Evolutionary conservation across 2,113 vertebrate genomes (phyloP).

Genomic region (Carlito syrichta): DNA sequence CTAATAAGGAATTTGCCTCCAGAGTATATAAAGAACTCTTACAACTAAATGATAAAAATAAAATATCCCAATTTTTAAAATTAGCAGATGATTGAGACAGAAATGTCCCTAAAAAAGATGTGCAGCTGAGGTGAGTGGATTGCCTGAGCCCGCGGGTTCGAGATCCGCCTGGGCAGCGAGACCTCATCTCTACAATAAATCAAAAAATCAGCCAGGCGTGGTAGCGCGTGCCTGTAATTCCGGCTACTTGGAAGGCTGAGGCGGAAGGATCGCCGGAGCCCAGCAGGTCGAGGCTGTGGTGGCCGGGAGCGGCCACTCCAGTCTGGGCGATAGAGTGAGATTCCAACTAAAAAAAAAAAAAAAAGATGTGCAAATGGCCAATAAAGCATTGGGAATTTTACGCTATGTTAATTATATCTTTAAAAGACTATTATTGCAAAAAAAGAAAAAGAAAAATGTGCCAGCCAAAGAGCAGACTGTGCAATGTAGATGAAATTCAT

Average conservation of each 20-base stretch:
- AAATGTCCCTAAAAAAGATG: background rate
- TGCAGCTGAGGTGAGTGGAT: no score
- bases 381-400: background rate
- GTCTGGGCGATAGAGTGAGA: no score
- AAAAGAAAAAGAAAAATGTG: background rate
- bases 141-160: no score
- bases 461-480: background rate
- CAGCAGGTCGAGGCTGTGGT: no score
- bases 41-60: background rate
- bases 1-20: background rate
- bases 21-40: background rate
- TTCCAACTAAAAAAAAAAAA: no score
- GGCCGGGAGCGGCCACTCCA: no score
- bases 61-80: background rate
- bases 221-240: no score
- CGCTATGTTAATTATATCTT: background rate
- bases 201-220: no score
- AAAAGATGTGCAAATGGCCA: background rate
- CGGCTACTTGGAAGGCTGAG: no score
- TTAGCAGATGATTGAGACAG: background rate
- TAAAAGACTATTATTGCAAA: background rate
- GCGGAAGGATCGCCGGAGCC: no score
- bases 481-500: background rate
- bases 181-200: no score
- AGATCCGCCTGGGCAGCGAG: no score